These are phyloP conservation scores for Mechanitis mazaeus DNA, from an alignment of 2,888 invertebrate genomes.

Conservation along the genomic window DNA sequence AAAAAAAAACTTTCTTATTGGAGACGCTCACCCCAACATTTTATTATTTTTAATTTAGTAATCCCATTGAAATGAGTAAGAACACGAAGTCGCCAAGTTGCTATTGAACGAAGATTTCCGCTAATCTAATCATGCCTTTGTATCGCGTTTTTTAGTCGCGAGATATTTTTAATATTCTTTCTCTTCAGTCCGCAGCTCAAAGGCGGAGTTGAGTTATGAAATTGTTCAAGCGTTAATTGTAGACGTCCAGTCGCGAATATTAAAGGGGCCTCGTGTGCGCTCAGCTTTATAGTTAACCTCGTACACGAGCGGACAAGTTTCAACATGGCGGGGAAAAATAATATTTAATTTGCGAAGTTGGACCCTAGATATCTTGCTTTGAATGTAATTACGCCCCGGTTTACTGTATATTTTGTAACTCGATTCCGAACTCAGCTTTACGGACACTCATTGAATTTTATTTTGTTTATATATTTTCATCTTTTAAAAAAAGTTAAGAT, in stretches of 20 bases:
- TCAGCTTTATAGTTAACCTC: slow-evolving; percentile 61
- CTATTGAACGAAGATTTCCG: slow-evolving; percentile 39
- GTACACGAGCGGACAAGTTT: slow-evolving; percentile 42
- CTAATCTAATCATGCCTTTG: slow-evolving; percentile 65
- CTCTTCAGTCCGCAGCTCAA: slow-evolving; percentile 55
- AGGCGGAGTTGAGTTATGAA: slow-evolving; percentile 72
- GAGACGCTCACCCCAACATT: neutral
- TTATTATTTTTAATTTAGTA: neutral
- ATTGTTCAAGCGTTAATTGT: slow-evolving; percentile 75
- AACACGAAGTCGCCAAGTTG: slow-evolving; percentile 21
- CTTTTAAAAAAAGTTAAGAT: neutral
- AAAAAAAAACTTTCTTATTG: neutral
- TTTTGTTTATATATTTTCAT: slow-evolving; percentile 7
- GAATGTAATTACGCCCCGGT: slow-evolving; percentile 37
- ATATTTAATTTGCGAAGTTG: slow-evolving; percentile 58
- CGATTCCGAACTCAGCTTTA: slow-evolving; percentile 21
- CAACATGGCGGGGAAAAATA: slow-evolving; percentile 52
- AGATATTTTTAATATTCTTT: slow-evolving; percentile 55
- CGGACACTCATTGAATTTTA: slow-evolving; percentile 22
- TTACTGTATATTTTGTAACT: slow-evolving; percentile 26
- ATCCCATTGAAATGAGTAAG: slow-evolving; percentile 2
- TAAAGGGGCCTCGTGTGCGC: slow-evolving; percentile 59
- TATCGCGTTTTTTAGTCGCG: slow-evolving; percentile 42
- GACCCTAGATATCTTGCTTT: slow-evolving; percentile 37
- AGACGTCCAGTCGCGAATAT: slow-evolving; percentile 73